Evolutionary conservation across 2,797 vertebrate species (phyloP).

Genomic region (Spatula versicolor): DNA sequence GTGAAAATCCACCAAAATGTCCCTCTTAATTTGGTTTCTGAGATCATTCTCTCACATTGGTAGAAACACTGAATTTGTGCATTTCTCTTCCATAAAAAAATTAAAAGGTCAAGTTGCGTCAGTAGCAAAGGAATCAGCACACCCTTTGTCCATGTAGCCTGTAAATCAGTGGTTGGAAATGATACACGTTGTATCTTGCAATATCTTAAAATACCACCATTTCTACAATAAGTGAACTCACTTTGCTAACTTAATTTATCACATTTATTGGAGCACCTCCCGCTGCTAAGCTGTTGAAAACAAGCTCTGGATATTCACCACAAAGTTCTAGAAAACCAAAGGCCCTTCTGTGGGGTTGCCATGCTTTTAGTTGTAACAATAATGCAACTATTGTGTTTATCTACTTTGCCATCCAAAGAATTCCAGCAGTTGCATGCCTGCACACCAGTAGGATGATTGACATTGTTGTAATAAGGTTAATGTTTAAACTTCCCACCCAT

Average conservation of each 20-base stretch:
- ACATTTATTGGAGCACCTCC: not conserved
- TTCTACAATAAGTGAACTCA: not conserved
- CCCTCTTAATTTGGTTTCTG: not conserved
- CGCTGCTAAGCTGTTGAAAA: not conserved
- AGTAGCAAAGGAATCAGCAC: not conserved
- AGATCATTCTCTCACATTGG: not conserved
- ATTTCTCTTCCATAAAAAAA: not conserved
- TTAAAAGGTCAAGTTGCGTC: not conserved
- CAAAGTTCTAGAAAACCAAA: not conserved
- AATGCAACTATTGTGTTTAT: constrained; percentile 40
- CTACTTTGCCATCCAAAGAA: constrained; percentile 49
- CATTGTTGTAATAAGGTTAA: constrained; percentile 67
- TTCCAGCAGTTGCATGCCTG: constrained; percentile 51
- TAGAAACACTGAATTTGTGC: not conserved
- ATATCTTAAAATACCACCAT: not conserved
- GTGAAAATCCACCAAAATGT: not conserved
- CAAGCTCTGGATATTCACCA: not conserved
- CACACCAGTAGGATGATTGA: constrained; percentile 52
- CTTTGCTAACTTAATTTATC: not conserved
- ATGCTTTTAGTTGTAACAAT: not conserved
- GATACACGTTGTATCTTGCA: not conserved
- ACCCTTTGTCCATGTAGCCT: not conserved
- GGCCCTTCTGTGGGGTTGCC: not conserved
- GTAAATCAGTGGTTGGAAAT: not conserved
- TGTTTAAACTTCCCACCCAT: constrained; percentile 63